These are phyloP conservation scores for Fregetta grallaria DNA, from an alignment of 2,113 vertebrate genomes.

Conservation along the genomic window DNA sequence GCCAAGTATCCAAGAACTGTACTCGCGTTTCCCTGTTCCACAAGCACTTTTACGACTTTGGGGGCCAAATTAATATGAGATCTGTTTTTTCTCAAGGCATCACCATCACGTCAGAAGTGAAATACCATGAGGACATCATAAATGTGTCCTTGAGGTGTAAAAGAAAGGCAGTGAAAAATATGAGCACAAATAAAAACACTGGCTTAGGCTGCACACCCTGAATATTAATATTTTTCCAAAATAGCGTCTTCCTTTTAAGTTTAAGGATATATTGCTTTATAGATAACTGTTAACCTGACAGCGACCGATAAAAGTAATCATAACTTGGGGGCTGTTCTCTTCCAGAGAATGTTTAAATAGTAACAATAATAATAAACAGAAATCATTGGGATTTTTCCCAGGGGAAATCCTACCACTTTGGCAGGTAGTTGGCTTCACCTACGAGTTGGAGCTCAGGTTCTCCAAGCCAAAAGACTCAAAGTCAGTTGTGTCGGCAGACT, in stretches of 20 bases:
- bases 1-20: neutral
- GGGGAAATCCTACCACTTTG: neutral
- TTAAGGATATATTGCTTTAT: neutral
- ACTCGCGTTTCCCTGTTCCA: neutral
- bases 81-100: constrained; percentile 49
- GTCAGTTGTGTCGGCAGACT: too few species aligned
- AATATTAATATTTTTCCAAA: neutral
- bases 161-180: constrained; percentile 48
- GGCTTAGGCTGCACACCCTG: neutral
- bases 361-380: neutral
- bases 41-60: neutral
- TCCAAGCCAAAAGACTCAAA: neutral
- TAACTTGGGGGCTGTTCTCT: neutral
- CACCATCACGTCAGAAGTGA: constrained; percentile 23
- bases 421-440: neutral
- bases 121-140: constrained; percentile 31
- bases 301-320: neutral
- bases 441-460: neutral
- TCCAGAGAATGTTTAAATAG: neutral
- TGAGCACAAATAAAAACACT: constrained; percentile 36
- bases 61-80: constrained; percentile 9
- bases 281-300: neutral
- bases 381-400: neutral
- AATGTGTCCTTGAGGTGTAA: constrained; percentile 43
- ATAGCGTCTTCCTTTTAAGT: neutral